These are phyloP conservation scores for Shinisaurus crocodilurus DNA, from an alignment of 2,113 vertebrate genomes.

Conservation along the genomic window DNA sequence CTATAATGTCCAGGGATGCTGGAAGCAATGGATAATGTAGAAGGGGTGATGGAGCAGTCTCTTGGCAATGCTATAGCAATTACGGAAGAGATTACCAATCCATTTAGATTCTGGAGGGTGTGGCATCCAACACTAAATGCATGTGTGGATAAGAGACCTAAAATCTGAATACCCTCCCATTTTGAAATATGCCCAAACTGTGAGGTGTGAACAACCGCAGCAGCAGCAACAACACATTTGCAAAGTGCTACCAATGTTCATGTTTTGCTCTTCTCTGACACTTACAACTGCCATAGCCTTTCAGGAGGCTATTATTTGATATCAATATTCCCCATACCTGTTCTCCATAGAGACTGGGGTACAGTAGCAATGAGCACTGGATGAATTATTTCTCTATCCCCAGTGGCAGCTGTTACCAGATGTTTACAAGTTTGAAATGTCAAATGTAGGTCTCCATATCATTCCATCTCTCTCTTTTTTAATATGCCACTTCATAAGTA, in stretches of 20 bases:
- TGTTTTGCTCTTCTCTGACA: not conserved
- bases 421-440: conserved; percentile 47
- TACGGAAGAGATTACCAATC: not conserved
- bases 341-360: not conserved
- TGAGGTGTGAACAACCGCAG: not conserved
- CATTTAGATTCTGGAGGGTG: not conserved
- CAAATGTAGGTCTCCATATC: conserved; percentile 21
- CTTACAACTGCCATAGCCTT: conserved; percentile 28
- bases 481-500: conserved; percentile 13
- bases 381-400: conserved; percentile 36
- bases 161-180: not conserved
- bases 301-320: not conserved
- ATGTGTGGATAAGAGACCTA: no score
- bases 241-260: not conserved
- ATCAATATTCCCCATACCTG: not conserved
- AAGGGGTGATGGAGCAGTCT: not conserved
- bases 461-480: not conserved
- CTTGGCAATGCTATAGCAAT: not conserved
- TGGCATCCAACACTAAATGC: not conserved
- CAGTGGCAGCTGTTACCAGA: conserved; percentile 24
- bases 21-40: no score
- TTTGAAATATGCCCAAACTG: not conserved
- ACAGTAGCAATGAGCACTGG: not conserved
- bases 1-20: not conserved
- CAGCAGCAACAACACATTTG: not conserved